Evolutionary conservation across 2,797 vertebrate genomes (phyloP).

Genomic region (Poeciliopsis paucimaculata): DNA sequence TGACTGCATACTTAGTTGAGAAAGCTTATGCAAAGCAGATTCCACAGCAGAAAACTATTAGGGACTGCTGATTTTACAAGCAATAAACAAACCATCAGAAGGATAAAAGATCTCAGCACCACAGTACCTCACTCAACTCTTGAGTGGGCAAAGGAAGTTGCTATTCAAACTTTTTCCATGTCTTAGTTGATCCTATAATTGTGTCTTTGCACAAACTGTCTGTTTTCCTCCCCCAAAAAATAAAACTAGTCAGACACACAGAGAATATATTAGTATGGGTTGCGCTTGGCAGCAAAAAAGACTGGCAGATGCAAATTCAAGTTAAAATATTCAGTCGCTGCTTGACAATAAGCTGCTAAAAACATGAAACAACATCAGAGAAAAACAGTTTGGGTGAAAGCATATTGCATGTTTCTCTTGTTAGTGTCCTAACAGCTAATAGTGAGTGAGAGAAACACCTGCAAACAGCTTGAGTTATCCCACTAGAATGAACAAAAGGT

Average conservation of each 20-base stretch:
- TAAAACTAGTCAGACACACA: background rate
- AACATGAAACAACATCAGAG: background rate
- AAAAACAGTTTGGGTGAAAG: background rate
- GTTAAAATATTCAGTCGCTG: background rate
- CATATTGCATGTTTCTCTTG: constrained; percentile 5
- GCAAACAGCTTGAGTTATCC: constrained; percentile 26
- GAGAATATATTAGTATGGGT: background rate
- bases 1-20: background rate
- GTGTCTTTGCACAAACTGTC: background rate
- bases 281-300: background rate
- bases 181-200: constrained; percentile 18
- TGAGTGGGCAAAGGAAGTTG: constrained; percentile 23
- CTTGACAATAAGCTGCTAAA: background rate
- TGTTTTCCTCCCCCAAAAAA: background rate
- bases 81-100: constrained; percentile 36
- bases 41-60: constrained; percentile 4
- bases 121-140: constrained; percentile 37
- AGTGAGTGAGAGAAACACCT: constrained; percentile 20
- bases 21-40: background rate
- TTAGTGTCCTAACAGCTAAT: constrained; percentile 13
- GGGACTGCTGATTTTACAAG: constrained; percentile 20
- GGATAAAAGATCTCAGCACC: constrained; percentile 39
- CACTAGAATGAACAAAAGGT: background rate
- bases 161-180: constrained; percentile 7
- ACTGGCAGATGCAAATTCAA: background rate